Percentiles rank a stretch among this genome's conserved stretches.
Conservation (phyloP, 2,888 invertebrate species). For the Eupithecia abbreviata region DNA sequence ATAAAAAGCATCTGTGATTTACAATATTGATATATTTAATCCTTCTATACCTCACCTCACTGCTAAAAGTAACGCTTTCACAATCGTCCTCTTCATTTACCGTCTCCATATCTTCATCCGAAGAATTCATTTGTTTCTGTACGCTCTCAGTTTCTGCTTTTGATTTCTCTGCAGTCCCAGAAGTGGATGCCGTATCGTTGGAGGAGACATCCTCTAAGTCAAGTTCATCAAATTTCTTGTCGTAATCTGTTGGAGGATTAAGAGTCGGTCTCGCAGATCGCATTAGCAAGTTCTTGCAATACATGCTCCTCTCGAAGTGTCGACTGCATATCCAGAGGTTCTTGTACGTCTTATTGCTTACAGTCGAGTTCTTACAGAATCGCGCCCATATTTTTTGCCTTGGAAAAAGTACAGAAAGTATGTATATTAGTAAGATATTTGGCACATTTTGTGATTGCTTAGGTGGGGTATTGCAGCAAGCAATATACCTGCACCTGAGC, state of each 20-base stretch:
- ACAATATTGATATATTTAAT: background rate
- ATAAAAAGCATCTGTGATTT: background rate
- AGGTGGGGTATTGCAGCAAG: background rate
- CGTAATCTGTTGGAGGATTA: background rate
- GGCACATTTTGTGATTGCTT: background rate
- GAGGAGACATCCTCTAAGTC: background rate
- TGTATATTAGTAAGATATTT: background rate
- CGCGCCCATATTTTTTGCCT: slow-evolving; percentile 11
- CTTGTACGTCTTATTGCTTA: background rate
- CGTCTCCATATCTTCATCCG: background rate
- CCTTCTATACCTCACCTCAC: slow-evolving; percentile 16
- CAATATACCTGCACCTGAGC: no score
- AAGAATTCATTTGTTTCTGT: background rate
- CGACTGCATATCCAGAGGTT: slow-evolving; percentile 8
- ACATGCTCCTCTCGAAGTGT: slow-evolving; percentile 22
- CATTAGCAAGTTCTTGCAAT: background rate
- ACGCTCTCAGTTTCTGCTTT: background rate
- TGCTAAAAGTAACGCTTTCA: slow-evolving; percentile 20
- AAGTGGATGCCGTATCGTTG: background rate
- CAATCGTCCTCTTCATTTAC: slow-evolving; percentile 3
- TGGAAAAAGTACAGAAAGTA: slow-evolving; percentile 11
- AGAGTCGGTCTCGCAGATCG: slow-evolving; percentile 7
- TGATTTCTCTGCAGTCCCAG: background rate
- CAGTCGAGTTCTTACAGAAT: slow-evolving; percentile 13
- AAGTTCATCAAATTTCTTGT: background rate